A percentile compares a stretch with the other conserved stretches of the same genome.
Evolutionary conservation across 1,140 invertebrate species (phyloP).

Genomic region (Brachionus manjavacas): DNA sequence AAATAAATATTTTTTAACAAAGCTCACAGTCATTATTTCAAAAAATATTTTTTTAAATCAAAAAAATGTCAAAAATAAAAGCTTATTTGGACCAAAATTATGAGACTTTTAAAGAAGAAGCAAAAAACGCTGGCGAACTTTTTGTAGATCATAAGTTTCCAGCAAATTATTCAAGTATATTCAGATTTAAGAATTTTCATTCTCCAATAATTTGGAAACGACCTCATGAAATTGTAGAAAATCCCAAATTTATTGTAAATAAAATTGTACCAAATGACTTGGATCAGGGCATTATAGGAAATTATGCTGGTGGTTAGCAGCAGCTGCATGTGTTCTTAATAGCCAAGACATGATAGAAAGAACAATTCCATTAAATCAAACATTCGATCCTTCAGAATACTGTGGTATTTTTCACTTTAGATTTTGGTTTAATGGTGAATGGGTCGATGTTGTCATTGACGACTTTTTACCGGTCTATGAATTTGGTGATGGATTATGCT

Average conservation of each 20-base stretch:
- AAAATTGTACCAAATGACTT: slow-evolving; percentile 60
- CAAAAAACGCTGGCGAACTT: slow-evolving; percentile 59
- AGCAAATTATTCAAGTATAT: slow-evolving; percentile 61
- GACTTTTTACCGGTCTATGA: slow-evolving; percentile 66
- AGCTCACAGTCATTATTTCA: too few species aligned
- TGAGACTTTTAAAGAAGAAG: not conserved
- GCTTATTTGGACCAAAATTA: not conserved
- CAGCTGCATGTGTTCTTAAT: slow-evolving; percentile 65
- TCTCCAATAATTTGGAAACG: slow-evolving; percentile 59
- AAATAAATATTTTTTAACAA: too few species aligned
- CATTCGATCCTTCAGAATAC: slow-evolving; percentile 60
- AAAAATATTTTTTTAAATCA: too few species aligned
- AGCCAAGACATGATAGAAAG: slow-evolving; percentile 66
- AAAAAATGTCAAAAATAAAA: not conserved
- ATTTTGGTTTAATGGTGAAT: slow-evolving; percentile 73
- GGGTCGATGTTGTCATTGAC: slow-evolving; percentile 71
- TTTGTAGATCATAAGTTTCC: slow-evolving; percentile 70
- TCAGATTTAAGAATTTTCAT: slow-evolving; percentile 52
- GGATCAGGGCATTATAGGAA: slow-evolving; percentile 65
- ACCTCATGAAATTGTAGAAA: slow-evolving; percentile 52
- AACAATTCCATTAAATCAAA: slow-evolving; percentile 67
- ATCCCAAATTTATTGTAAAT: slow-evolving; percentile 46
- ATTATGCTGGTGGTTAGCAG: slow-evolving; percentile 67
- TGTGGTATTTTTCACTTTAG: slow-evolving; percentile 63
- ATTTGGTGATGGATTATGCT: slow-evolving; percentile 66